phyloP scores from a whole-genome alignment of 1,140 invertebrate genomes.

The Drosophila malerkotliana region DNA sequence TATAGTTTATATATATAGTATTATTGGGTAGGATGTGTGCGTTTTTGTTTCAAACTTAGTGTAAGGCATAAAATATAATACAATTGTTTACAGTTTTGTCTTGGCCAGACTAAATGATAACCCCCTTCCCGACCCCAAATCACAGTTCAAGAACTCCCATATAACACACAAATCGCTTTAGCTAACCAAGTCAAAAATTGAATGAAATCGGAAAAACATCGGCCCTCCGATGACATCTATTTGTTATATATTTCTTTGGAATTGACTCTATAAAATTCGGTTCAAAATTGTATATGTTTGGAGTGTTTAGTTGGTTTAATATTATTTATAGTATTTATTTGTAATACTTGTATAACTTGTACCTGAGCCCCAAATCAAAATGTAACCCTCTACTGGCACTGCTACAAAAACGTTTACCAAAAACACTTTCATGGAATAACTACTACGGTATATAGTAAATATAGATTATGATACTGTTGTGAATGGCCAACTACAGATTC shows the following conservation, averaged over 20 bases:
- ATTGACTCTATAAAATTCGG: slow-evolving; percentile 68
- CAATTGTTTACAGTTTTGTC: slow-evolving; percentile 59
- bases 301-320: slow-evolving; percentile 21
- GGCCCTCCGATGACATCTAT: slow-evolving; percentile 23
- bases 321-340: slow-evolving; percentile 8
- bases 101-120: slow-evolving; percentile 46
- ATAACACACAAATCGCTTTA: slow-evolving; percentile 15
- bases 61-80: slow-evolving; percentile 70
- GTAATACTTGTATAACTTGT: slow-evolving; percentile 67
- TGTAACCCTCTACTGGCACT: slow-evolving; percentile 44
- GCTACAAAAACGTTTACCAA: slow-evolving; percentile 46
- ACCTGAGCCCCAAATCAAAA: slow-evolving; percentile 61
- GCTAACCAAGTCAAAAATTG: slow-evolving; percentile 44
- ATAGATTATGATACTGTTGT: slow-evolving; percentile 44
- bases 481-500: slow-evolving; percentile 45
- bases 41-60: slow-evolving; percentile 45
- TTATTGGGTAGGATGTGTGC: slow-evolving; percentile 29
- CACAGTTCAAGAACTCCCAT: slow-evolving; percentile 34
- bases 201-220: slow-evolving; percentile 13
- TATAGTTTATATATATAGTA: slow-evolving; percentile 21
- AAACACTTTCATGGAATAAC: slow-evolving; percentile 39
- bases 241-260: slow-evolving; percentile 23
- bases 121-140: slow-evolving; percentile 22
- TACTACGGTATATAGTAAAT: slow-evolving; percentile 53
- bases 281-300: slow-evolving; percentile 62